A percentile compares a stretch with the other conserved stretches of the same genome.
These are phyloP conservation scores for Sebastolobus alascanus DNA, from an alignment of 2,797 vertebrate genomes.

Conservation along the genomic window DNA sequence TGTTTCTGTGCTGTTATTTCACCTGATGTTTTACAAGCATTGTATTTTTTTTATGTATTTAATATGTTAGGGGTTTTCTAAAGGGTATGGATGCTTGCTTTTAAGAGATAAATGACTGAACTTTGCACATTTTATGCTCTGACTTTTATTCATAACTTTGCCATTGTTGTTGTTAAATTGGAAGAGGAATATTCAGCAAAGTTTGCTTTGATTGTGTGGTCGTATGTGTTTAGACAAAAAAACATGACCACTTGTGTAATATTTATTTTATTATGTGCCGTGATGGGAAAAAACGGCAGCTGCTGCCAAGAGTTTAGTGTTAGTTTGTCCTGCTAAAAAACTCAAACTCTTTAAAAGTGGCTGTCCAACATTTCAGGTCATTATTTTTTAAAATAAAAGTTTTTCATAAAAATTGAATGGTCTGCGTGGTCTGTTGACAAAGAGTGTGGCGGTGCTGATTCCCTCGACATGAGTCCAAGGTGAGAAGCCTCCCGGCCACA, in stretches of 20 bases:
- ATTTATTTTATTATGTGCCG: slow-evolving; percentile 34
- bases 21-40: background rate
- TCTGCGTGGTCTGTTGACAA: background rate
- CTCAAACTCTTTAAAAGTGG: background rate
- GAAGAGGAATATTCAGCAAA: background rate
- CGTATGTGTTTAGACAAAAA: background rate
- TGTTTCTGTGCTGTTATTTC: slow-evolving; percentile 29
- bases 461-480: no score
- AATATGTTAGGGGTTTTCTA: slow-evolving; percentile 11
- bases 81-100: background rate
- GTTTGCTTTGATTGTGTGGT: slow-evolving; percentile 9
- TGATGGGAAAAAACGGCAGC: background rate
- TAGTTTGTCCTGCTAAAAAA: background rate
- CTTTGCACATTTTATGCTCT: slow-evolving; percentile 23
- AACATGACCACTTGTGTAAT: background rate
- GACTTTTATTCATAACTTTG: background rate
- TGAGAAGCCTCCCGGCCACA: no score
- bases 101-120: slow-evolving; percentile 12
- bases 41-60: slow-evolving; percentile 21
- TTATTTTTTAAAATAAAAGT: slow-evolving; percentile 46
- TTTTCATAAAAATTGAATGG: background rate
- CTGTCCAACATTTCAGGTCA: slow-evolving; percentile 10
- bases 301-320: background rate
- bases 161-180: background rate
- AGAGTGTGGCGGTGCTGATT: background rate